Conservation (phyloP, 64 coral and sea anemone species). For the Pocillopora verrucosa region DNA sequence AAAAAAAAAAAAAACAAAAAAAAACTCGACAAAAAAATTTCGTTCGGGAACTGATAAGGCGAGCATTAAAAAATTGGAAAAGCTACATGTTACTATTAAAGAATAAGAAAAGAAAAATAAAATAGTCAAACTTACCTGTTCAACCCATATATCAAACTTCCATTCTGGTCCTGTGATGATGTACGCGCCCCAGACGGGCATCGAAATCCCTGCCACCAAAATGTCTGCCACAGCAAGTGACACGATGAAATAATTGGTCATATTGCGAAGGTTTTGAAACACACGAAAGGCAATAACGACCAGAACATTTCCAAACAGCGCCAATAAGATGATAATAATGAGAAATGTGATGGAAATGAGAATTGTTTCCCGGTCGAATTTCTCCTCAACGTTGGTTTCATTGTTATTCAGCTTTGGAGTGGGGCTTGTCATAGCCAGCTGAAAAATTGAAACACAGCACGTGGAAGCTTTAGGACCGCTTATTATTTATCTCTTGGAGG, state of each 20-base stretch:
- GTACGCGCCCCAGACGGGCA: slow-evolving; percentile 83
- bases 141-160: slow-evolving; percentile 47
- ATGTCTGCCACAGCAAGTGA: slow-evolving; percentile 90
- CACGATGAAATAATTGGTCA: slow-evolving; percentile 97
- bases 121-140: slow-evolving; percentile 42
- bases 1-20: too few relatives aligned
- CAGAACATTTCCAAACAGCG: slow-evolving; percentile 79
- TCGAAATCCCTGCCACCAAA: slow-evolving; percentile 76
- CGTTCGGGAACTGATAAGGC: too few relatives aligned
- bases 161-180: slow-evolving; percentile 64
- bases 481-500: background rate
- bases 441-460: background rate
- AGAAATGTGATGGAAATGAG: slow-evolving; percentile 73
- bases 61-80: too few relatives aligned
- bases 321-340: slow-evolving; percentile 82
- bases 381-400: background rate
- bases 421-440: slow-evolving; percentile 10
- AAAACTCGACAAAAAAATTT: background rate
- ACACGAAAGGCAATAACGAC: slow-evolving; percentile 78
- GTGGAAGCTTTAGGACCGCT: background rate
- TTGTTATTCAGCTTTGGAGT: background rate
- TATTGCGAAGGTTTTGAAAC: slow-evolving; percentile 80
- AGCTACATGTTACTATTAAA: background rate
- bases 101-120: too few relatives aligned
- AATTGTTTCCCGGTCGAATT: slow-evolving; percentile 10